phyloP scores from a whole-genome alignment of 2,888 invertebrate genomes.

The Oxytorus armatus region DNA sequence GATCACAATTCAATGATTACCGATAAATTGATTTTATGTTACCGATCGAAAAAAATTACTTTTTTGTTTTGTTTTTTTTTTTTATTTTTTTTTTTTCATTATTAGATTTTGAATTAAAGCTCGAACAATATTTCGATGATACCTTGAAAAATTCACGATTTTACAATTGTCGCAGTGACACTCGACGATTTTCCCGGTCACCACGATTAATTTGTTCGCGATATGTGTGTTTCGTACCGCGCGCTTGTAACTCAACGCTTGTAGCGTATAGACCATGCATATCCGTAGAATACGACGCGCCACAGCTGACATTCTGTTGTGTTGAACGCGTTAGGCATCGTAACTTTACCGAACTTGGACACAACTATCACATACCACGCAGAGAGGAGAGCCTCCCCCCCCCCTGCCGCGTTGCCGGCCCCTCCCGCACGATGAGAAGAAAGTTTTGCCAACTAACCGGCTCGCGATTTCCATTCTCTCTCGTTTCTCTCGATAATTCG shows the following conservation, averaged over 20 bases:
- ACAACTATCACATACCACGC: slow-evolving; percentile 37
- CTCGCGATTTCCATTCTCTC: slow-evolving; percentile 56
- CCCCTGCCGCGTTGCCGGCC: too few species aligned
- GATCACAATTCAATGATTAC: background rate
- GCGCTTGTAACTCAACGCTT: slow-evolving; percentile 1
- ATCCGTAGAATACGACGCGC: slow-evolving; percentile 64
- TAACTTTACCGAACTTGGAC: slow-evolving; percentile 53
- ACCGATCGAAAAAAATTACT: background rate
- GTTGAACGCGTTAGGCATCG: slow-evolving; percentile 24
- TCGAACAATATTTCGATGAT: too few species aligned
- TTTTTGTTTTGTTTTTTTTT: too few species aligned
- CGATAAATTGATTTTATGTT: background rate
- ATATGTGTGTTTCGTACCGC: background rate
- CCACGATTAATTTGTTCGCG: background rate
- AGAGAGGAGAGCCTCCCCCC: slow-evolving; percentile 53
- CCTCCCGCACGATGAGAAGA: background rate
- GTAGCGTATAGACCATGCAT: slow-evolving; percentile 37
- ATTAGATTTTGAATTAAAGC: too few species aligned
- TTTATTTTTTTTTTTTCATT: too few species aligned
- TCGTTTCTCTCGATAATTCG: slow-evolving; percentile 56
- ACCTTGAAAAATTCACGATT: too few species aligned
- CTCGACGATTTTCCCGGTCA: too few species aligned
- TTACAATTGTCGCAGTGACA: too few species aligned
- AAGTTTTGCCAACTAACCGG: slow-evolving; percentile 2
- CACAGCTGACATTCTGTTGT: slow-evolving; percentile 55